Percentiles rank a stretch among this genome's conserved stretches.
phyloP scores from a whole-genome alignment of 2,797 vertebrate genomes.

The Arnoldichthys spilopterus region DNA sequence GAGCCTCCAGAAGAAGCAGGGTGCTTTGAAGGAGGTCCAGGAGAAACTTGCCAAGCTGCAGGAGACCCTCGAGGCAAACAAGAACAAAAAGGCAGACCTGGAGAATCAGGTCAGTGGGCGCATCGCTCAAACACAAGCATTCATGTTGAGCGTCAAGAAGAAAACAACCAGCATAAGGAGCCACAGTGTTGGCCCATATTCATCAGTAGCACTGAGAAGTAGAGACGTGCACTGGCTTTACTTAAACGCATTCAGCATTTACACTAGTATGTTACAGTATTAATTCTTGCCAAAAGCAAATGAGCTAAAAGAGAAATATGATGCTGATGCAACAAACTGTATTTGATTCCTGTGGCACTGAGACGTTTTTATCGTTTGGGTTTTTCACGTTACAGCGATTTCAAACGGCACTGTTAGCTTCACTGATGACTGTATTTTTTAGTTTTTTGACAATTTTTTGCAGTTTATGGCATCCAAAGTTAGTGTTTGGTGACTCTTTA shows the following conservation, averaged over 20 bases:
- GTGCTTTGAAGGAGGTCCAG: constrained; percentile 85
- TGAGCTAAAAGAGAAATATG: not conserved
- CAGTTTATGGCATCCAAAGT: not conserved
- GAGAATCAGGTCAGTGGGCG: constrained; percentile 82
- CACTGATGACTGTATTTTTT: not conserved
- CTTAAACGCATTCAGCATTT: not conserved
- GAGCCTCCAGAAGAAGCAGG: constrained; percentile 84
- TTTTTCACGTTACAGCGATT: not conserved
- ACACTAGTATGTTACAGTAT: not conserved
- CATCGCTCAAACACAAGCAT: not conserved
- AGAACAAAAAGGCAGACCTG: constrained; percentile 85
- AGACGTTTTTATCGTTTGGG: not conserved
- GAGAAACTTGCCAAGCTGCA: constrained; percentile 84
- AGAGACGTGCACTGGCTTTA: not conserved
- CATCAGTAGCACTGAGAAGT: not conserved
- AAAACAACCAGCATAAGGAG: not conserved
- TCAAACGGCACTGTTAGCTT: not conserved
- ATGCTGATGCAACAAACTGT: not conserved
- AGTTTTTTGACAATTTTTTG: not conserved
- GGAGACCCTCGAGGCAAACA: constrained; percentile 82
- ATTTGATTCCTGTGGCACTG: not conserved
- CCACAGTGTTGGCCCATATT: not conserved
- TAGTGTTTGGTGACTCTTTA: not conserved
- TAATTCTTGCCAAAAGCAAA: not conserved
- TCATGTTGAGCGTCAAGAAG: not conserved